Percentiles rank a stretch among this genome's conserved stretches.
These are phyloP conservation scores for Aegithalos caudatus DNA, from an alignment of 2,113 vertebrate species.

Conservation along the genomic window DNA sequence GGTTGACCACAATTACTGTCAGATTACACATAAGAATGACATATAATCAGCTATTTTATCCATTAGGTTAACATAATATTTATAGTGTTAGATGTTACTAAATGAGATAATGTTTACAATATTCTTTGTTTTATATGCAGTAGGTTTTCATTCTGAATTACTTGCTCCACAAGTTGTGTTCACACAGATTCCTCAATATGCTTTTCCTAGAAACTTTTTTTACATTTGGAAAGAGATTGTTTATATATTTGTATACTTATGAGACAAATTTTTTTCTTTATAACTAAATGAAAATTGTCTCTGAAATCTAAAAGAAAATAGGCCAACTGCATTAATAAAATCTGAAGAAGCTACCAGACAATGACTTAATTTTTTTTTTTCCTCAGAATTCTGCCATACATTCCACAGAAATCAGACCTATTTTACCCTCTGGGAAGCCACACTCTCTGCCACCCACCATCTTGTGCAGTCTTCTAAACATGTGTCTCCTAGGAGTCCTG, in stretches of 20 bases:
- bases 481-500: not conserved
- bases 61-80: not conserved
- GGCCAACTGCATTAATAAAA: not conserved
- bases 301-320: not conserved
- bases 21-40: not conserved
- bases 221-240: not conserved
- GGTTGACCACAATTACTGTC: not conserved
- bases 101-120: not conserved
- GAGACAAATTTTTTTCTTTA: not conserved
- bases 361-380: not conserved
- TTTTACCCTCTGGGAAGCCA: not conserved
- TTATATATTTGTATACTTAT: not conserved
- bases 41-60: not conserved
- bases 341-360: not conserved
- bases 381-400: not conserved
- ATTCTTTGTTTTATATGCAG: not conserved
- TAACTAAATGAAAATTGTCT: not conserved
- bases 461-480: not conserved
- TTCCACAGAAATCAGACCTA: not conserved
- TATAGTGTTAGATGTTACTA: not conserved
- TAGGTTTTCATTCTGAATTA: not conserved
- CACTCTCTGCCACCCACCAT: not conserved
- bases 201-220: not conserved
- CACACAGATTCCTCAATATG: not conserved
- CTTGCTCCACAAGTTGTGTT: not conserved